A percentile compares a stretch with the other conserved stretches of the same genome.
Conservation (phyloP, 1,140 invertebrate species). For the Schmidtea mediterranea region DNA sequence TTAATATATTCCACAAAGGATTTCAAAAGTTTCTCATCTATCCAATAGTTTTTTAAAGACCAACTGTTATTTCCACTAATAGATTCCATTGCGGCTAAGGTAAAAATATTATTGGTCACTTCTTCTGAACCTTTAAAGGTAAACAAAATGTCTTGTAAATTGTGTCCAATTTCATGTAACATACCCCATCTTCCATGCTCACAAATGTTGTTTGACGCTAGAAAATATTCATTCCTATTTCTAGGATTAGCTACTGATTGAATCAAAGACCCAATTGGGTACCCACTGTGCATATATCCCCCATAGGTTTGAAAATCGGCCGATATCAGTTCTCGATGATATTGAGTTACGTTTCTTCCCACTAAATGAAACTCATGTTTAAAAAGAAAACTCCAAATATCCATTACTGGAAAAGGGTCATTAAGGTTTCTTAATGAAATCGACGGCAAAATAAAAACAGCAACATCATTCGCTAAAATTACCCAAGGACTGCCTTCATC, state of each 20-base stretch:
- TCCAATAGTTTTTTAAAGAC: neutral
- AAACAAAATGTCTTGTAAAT: conserved; percentile 11
- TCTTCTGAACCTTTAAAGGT: conserved; percentile 12
- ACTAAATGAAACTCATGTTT: no score
- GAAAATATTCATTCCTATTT: conserved; percentile 7
- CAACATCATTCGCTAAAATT: no score
- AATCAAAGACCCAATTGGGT: conserved; percentile 12
- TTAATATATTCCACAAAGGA: neutral
- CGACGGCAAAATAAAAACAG: no score
- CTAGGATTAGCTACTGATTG: conserved; percentile 10
- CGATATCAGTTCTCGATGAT: no score
- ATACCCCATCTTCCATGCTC: conserved; percentile 11
- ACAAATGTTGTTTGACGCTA: conserved; percentile 6
- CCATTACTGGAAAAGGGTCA: no score
- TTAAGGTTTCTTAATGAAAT: no score
- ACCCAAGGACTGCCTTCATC: no score
- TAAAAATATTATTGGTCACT: conserved; percentile 13
- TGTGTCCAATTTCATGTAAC: conserved; percentile 14
- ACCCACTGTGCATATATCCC: conserved; percentile 13
- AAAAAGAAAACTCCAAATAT: no score
- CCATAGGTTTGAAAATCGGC: conserved; percentile 7
- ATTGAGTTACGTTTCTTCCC: no score
- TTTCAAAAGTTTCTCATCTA: neutral
- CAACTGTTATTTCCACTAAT: neutral
- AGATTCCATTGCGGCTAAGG: conserved; percentile 12